phyloP scores from a whole-genome alignment of 1,140 invertebrate species.

The Trypoxylus dichotomus region DNA sequence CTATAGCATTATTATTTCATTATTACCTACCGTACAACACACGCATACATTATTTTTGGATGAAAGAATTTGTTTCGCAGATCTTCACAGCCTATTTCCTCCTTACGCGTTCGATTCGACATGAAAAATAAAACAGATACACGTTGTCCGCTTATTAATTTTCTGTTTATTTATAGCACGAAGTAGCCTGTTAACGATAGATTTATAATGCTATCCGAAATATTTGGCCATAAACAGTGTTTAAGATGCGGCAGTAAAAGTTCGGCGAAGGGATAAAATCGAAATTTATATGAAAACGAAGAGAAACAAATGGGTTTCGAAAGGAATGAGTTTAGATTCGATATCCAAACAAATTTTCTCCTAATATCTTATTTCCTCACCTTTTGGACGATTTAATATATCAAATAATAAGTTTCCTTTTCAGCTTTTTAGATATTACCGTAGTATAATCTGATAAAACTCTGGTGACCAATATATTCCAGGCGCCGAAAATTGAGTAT shows the following conservation, averaged over 20 bases:
- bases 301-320: too few species aligned
- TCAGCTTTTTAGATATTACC: too few species aligned
- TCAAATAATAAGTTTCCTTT: too few species aligned
- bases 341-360: too few species aligned
- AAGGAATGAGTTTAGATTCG: too few species aligned
- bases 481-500: too few species aligned
- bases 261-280: neutral
- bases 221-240: neutral
- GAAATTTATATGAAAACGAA: neutral
- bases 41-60: neutral
- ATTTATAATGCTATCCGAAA: neutral
- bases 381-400: too few species aligned
- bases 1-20: neutral
- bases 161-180: neutral
- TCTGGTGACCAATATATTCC: too few species aligned
- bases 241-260: neutral
- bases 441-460: too few species aligned
- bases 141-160: neutral
- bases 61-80: neutral
- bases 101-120: neutral
- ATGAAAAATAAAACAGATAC: neutral
- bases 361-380: too few species aligned
- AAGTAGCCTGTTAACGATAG: neutral
- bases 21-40: too few species aligned
- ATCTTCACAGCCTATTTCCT: neutral